Evolutionary conservation across 2,113 vertebrate genomes (phyloP), one percentile per base, ranked within the genome.

Genomic region (Nyctereutes procyonoides): DNA sequence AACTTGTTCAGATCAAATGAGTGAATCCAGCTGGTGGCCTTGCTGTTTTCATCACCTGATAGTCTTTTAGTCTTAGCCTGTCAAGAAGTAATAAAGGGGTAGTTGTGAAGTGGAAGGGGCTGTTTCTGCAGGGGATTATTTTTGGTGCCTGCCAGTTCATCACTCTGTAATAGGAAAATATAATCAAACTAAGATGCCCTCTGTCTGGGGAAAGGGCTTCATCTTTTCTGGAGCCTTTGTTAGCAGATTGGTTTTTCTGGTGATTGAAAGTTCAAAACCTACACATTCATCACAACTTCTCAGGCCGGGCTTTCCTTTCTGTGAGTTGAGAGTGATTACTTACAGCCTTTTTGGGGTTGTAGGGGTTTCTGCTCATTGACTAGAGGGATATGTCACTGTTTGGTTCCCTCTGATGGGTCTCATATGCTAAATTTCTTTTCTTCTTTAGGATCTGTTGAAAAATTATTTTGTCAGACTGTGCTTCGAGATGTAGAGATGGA

Each of bases 391-490:
- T n/a, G 28, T 74, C 10, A 15, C 87, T 93, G 60, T 90, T 87
- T 83, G 16, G 16, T 88, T 88, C 93, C 86, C 32, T 96, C 38
- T 16, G 16, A 90, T 86, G 71, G 53, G 28, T 30, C 67, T 89
- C 58, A 56, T 35, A 32, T 53, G 16, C 20, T 88, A 84, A 55
- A 81, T 91, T 43, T 95, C 35, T 90, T 90, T 62, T 92, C 19
- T 95, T 96, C 56, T 85, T 63, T 69, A 97, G 69, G 51, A 28
- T 81, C 43, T n/a, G 22, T 74, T 24, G 92, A 53, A 69, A 97
- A 89, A 51, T 74, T 74, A 38, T 35, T 83, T 87, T 90, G 56
- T 48, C 94, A 97, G 95, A 92, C 51, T 51, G 53, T 74, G 30
- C 11, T 38, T 93, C 22, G 93, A 90, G 80, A n/a, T 19, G 73